Base-by-base conservation (phyloP, 2,888 invertebrate species). In the Polydrusus pterygomalis region DNA sequence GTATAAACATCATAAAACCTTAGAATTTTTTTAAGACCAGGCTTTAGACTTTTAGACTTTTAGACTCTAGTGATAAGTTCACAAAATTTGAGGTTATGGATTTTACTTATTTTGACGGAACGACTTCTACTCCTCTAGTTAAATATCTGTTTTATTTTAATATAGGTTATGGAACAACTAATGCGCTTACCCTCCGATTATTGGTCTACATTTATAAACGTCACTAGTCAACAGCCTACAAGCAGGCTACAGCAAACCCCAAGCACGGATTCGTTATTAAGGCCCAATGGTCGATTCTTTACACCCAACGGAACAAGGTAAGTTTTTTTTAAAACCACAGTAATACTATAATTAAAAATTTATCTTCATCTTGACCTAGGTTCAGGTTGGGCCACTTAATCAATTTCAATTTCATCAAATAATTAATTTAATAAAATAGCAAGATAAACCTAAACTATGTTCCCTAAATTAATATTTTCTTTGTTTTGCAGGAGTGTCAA, bases 161-260 rank as follows among this genome's bases (percentile, higher is more conserved):
- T 79, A 43, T 77, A 86, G 83, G 81, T 85, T n/a, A 86, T 86
- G 90, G 92, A 93, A 82, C 88, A 91, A 60, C 86, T 96, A 67
- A 87, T 96, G 65, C 91, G 91, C 54, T 89, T 96, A 77, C 92
- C 94, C 0, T 89, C 90, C 0, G 93, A 94, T 83, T 96, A 93
- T 88, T 96, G 95, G 95, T 89, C 90, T 54, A 90, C 91, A 84
- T 93, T 93, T 88, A 90, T 93, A 34, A 91, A 91, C 79, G 89
- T 91, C 1, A 86, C 86, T 51, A 67, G 75, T 70, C 78, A 79
- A 17, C 75, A 79, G 49, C 78, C 79, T 17, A 72, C 79, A 45
- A 69, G 77, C 8, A 83, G 80, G 69, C 62, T 88, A 49, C 86
- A 87, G 77, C 86, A 87, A 80, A 88, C 88, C 0, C 87, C 87